Conservation (phyloP, 2,797 vertebrate species). For the Onychomys leucogaster region DNA sequence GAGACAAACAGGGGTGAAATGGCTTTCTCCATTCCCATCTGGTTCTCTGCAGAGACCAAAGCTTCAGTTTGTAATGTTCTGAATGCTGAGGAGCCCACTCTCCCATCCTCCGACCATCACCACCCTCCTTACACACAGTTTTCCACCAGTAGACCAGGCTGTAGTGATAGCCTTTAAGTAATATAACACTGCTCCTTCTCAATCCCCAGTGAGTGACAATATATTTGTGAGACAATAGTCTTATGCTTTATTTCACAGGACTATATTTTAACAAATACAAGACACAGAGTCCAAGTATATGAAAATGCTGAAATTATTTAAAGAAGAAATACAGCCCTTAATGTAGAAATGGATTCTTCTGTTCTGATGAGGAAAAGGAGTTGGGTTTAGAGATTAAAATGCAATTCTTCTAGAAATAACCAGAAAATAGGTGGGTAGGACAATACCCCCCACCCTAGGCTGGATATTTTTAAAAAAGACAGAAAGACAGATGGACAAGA, state of each 20-base stretch:
- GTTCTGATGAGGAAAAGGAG: not conserved
- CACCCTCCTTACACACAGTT: constrained; percentile 34
- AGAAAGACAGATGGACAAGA: not conserved
- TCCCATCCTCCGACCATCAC: constrained; percentile 26
- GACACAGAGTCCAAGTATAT: not conserved
- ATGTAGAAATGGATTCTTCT: not conserved
- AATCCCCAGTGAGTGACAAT: not conserved
- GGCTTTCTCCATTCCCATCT: constrained; percentile 71
- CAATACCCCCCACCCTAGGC: rapidly evolving
- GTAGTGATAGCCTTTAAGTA: not conserved
- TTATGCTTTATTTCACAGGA: not conserved
- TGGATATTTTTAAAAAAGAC: not conserved
- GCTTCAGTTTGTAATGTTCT: constrained; percentile 63
- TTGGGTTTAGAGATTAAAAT: not conserved
- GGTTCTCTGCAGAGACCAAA: constrained; percentile 40
- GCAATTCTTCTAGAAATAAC: not conserved
- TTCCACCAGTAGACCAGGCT: not conserved
- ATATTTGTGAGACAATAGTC: not conserved
- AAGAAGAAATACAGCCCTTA: not conserved
- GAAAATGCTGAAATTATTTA: not conserved
- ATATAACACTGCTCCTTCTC: not conserved
- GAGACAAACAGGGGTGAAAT: constrained; percentile 62
- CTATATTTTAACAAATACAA: not conserved
- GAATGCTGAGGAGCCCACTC: not conserved
- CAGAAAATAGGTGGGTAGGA: not conserved